Conservation (phyloP, 1,140 invertebrate species). For the Drosophila cardini region DNA sequence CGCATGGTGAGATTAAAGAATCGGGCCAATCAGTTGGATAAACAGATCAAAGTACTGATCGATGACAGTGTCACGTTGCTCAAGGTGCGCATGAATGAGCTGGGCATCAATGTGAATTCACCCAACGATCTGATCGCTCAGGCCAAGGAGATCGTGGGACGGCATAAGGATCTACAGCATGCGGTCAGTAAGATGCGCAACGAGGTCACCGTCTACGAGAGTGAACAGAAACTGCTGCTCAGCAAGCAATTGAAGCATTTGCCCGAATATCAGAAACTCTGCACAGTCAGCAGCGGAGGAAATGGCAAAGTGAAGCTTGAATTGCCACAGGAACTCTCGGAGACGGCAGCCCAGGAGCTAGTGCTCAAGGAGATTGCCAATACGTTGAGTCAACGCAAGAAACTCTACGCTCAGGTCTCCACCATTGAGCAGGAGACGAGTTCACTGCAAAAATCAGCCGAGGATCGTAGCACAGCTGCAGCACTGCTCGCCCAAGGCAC, state of each 20-base stretch:
- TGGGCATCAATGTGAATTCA: slow-evolving; percentile 93
- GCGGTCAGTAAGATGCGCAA: slow-evolving; percentile 93
- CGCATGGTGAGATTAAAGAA: slow-evolving; percentile 92
- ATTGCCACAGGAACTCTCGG: slow-evolving; percentile 85
- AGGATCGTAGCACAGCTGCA: slow-evolving; percentile 87
- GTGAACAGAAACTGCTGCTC: slow-evolving; percentile 89
- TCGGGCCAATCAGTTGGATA: slow-evolving; percentile 93
- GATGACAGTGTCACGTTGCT: slow-evolving; percentile 96
- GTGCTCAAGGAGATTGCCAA: slow-evolving; percentile 94
- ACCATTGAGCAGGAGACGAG: slow-evolving; percentile 91
- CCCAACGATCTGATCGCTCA: slow-evolving; percentile 94
- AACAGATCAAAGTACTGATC: slow-evolving; percentile 95
- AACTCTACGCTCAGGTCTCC: slow-evolving; percentile 91
- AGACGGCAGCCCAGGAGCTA: slow-evolving; percentile 90
- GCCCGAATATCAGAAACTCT: slow-evolving; percentile 86
- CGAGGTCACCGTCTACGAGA: slow-evolving; percentile 89
- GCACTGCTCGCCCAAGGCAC: slow-evolving; percentile 81
- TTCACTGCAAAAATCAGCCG: slow-evolving; percentile 89
- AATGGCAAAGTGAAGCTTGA: slow-evolving; percentile 78
- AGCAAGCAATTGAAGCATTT: slow-evolving; percentile 85
- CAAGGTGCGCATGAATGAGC: slow-evolving; percentile 94
- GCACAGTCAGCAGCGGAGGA: slow-evolving; percentile 10
- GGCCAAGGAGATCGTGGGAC: slow-evolving; percentile 95
- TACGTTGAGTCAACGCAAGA: slow-evolving; percentile 92
- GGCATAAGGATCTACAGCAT: slow-evolving; percentile 95